These are phyloP conservation scores for Luscinia luscinia DNA, from an alignment of 2,797 vertebrate genomes.

Conservation along the genomic window DNA sequence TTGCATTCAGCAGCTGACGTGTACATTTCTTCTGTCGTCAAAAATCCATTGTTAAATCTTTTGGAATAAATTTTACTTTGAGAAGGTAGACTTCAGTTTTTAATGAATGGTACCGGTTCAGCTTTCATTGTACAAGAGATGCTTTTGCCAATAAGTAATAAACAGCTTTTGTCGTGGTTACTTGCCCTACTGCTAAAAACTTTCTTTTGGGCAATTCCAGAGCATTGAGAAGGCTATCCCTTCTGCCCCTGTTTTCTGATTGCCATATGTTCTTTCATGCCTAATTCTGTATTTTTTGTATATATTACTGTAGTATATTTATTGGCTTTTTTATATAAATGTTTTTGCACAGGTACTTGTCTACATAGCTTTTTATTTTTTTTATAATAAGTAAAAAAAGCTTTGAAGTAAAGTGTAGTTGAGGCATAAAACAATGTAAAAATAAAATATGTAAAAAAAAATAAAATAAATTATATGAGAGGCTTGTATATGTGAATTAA, in stretches of 20 bases:
- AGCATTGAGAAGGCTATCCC: background rate
- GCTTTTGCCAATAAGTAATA: background rate
- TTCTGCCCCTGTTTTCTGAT: accelerated
- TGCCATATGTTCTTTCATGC: background rate
- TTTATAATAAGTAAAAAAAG: background rate
- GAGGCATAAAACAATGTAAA: background rate
- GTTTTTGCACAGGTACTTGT: background rate
- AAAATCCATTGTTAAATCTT: background rate
- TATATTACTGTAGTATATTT: background rate
- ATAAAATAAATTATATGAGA: background rate
- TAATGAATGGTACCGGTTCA: background rate
- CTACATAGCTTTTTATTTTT: background rate
- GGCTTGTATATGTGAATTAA: background rate
- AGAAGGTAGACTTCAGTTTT: background rate
- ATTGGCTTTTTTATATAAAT: background rate
- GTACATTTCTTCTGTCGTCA: background rate
- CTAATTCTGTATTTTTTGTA: background rate
- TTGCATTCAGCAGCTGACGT: background rate
- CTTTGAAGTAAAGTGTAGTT: background rate
- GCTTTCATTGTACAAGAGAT: background rate
- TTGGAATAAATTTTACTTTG: background rate
- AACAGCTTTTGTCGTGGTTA: background rate
- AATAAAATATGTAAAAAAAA: background rate
- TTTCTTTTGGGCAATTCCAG: background rate
- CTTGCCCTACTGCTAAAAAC: background rate